Percentiles rank a stretch among this genome's conserved stretches.
phyloP scores from a whole-genome alignment of 2,113 vertebrate genomes.

The Lota lota region DNA sequence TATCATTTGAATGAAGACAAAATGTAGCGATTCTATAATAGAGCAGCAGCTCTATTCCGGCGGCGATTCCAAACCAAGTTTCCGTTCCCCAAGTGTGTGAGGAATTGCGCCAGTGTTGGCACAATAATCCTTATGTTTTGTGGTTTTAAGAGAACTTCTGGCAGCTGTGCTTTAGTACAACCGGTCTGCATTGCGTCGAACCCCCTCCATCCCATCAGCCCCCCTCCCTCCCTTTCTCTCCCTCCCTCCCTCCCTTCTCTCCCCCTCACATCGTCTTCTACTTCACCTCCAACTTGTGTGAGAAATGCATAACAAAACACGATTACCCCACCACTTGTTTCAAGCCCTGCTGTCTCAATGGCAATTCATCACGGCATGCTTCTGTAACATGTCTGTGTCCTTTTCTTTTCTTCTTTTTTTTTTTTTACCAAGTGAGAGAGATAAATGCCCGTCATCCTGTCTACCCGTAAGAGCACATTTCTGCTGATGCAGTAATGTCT shows the following conservation, averaged over 20 bases:
- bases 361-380: too few relatives aligned
- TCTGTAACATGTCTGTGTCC: not conserved
- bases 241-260: conserved; percentile 39
- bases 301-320: conserved; percentile 54
- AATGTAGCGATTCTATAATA: too few relatives aligned
- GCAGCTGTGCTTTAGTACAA: conserved; percentile 68
- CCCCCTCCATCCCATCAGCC: conserved; percentile 64
- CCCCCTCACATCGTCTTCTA: conserved; percentile 36
- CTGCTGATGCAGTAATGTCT: conserved; percentile 92
- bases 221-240: conserved; percentile 24
- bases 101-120: conserved; percentile 66
- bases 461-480: conserved; percentile 77
- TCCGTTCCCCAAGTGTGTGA: conserved; percentile 22
- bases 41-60: too few relatives aligned
- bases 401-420: conserved; percentile 21
- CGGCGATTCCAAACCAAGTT: not conserved
- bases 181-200: conserved; percentile 82
- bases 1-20: too few relatives aligned
- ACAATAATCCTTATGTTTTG: conserved; percentile 58
- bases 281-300: conserved; percentile 55
- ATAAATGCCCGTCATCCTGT: conserved; percentile 66
- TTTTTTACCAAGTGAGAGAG: conserved; percentile 33
- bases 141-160: conserved; percentile 65
- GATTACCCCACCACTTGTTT: not conserved
- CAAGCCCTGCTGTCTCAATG: conserved; percentile 17